A percentile compares a stretch with the other conserved stretches of the same genome.
These are phyloP conservation scores for Leguminivora glycinivorella DNA, from an alignment of 1,140 invertebrate species.

Conservation along the genomic window DNA sequence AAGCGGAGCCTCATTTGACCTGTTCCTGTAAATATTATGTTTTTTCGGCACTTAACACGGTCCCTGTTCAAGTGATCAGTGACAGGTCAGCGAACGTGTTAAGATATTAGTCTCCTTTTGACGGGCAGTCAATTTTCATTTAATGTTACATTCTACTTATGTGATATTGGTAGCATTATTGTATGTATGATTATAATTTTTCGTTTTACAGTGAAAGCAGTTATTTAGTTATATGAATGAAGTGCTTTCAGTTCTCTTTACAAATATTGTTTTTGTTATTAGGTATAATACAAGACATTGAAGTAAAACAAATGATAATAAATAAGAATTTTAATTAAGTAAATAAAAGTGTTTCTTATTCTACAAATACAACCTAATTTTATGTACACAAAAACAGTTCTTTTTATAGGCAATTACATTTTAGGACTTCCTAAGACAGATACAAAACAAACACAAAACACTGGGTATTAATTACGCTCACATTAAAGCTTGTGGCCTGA, in stretches of 20 bases:
- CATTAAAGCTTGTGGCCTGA: slow-evolving; percentile 6
- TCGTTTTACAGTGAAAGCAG: background rate
- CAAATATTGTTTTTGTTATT: slow-evolving; percentile 1
- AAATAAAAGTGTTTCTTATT: slow-evolving; percentile 55
- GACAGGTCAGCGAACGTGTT: no score
- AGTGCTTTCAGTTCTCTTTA: background rate
- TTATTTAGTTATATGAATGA: slow-evolving; percentile 10
- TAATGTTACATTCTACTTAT: slow-evolving; percentile 2
- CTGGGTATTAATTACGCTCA: slow-evolving; percentile 4
- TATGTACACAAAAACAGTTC: slow-evolving; percentile 35
- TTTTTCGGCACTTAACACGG: no score
- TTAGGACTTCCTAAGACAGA: slow-evolving; percentile 10
- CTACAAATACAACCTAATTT: slow-evolving; percentile 38
- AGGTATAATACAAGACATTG: background rate
- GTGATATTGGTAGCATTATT: background rate
- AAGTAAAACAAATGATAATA: slow-evolving; percentile 47
- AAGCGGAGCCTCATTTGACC: no score
- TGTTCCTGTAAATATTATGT: no score
- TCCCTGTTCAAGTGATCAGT: no score
- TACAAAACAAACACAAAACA: background rate
- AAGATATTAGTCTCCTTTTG: no score
- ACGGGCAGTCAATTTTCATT: background rate
- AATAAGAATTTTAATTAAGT: slow-evolving; percentile 65
- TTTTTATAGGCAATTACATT: slow-evolving; percentile 26
- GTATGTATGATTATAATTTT: background rate